These are phyloP conservation scores for Atta colombica DNA, from an alignment of 1,140 invertebrate genomes.

Conservation along the genomic window DNA sequence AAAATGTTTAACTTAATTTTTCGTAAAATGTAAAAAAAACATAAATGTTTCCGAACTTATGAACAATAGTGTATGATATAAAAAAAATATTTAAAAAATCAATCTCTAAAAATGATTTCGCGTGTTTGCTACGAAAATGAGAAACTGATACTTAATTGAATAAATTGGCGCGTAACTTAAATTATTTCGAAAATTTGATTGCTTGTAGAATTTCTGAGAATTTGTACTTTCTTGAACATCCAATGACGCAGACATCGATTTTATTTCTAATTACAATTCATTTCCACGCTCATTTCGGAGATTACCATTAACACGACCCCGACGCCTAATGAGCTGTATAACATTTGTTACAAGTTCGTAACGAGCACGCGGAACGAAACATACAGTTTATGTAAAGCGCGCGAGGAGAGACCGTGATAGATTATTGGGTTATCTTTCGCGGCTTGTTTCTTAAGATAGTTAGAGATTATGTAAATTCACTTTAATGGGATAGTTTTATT, in stretches of 20 bases:
- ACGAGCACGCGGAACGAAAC: constrained; percentile 7
- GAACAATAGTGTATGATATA: too few species aligned
- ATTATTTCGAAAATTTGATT: background rate
- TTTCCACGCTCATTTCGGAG: background rate
- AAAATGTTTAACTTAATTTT: too few species aligned
- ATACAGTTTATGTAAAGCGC: constrained; percentile 27
- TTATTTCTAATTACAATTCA: background rate
- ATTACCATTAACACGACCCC: constrained; percentile 22
- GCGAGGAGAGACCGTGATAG: constrained; percentile 37
- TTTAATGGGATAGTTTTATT: constrained; percentile 60
- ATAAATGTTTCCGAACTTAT: too few species aligned
- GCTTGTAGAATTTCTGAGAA: background rate
- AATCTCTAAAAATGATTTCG: background rate
- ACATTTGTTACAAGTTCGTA: constrained; percentile 37
- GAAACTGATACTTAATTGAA: background rate
- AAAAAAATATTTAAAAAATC: background rate
- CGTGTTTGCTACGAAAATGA: background rate
- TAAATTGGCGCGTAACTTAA: background rate
- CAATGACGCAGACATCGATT: background rate
- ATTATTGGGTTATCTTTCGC: constrained; percentile 62
- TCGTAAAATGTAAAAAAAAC: too few species aligned
- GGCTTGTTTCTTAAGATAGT: constrained; percentile 70
- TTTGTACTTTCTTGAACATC: background rate
- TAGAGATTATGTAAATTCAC: constrained; percentile 72
- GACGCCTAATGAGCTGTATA: background rate